Conservation (phyloP, 2,888 invertebrate genomes). For the Apantesis nais region DNA sequence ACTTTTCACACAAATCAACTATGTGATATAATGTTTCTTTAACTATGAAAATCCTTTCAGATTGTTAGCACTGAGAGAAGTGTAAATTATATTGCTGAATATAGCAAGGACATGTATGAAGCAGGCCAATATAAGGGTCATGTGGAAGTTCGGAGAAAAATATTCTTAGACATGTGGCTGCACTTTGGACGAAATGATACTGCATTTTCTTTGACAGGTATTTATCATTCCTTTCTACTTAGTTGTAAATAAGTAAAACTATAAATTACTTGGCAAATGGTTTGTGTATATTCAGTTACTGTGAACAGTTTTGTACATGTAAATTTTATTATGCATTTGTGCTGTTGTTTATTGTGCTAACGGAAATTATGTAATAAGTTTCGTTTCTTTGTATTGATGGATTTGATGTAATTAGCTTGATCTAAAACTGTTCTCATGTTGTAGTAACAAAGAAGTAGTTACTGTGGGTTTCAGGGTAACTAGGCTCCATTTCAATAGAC, state of each 20-base stretch:
- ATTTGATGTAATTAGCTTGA: not conserved
- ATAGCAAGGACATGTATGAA: conserved; percentile 80
- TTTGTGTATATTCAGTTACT: not conserved
- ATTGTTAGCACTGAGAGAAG: conserved; percentile 76
- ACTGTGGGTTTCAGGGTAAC: not conserved
- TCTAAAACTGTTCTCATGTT: not conserved
- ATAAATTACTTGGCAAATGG: not conserved
- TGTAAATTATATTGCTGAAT: conserved; percentile 88
- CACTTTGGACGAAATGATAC: conserved; percentile 53
- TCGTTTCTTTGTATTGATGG: not conserved
- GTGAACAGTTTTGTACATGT: not conserved
- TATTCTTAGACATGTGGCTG: conserved; percentile 67
- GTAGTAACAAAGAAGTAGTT: not conserved
- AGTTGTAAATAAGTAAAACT: not conserved
- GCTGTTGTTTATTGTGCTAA: not conserved
- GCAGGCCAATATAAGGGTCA: conserved; percentile 84
- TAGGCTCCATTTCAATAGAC: too few species aligned
- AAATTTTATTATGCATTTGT: not conserved
- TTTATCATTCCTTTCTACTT: conserved; percentile 15
- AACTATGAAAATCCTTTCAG: conserved; percentile 56
- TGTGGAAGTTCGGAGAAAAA: conserved; percentile 81
- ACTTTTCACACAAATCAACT: too few species aligned
- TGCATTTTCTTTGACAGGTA: conserved; percentile 74
- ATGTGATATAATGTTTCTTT: not conserved
- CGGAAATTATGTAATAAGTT: not conserved